phyloP scores from a whole-genome alignment of 1,140 invertebrate species.

The Triops cancriformis region DNA sequence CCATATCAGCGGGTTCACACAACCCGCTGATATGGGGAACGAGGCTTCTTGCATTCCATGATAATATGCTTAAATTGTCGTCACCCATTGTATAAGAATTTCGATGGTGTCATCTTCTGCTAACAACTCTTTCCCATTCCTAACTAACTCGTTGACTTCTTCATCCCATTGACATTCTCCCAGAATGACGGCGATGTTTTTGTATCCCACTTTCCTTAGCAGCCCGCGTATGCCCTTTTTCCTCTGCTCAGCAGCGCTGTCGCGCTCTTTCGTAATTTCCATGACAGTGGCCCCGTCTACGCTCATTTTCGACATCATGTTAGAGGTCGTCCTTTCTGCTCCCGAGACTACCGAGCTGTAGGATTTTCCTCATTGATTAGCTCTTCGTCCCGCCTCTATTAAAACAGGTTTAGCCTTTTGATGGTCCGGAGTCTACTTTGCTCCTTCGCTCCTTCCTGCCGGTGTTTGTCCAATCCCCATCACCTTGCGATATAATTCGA shows the following conservation, averaged over 20 bases:
- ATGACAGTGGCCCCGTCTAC: too few species aligned
- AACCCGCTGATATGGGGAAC: background rate
- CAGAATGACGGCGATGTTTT: too few species aligned
- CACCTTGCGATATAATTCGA: background rate
- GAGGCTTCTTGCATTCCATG: background rate
- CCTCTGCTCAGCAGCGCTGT: too few species aligned
- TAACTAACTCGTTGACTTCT: too few species aligned
- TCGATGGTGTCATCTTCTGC: background rate
- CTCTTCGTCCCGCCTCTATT: background rate
- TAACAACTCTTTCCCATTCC: too few species aligned
- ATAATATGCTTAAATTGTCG: background rate
- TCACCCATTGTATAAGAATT: background rate
- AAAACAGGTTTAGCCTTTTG: background rate
- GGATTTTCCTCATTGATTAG: background rate
- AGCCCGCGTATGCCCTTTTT: too few species aligned
- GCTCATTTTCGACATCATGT: too few species aligned
- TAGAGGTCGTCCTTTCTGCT: too few species aligned
- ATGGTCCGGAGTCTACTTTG: background rate
- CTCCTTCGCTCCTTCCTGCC: background rate
- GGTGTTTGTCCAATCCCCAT: background rate
- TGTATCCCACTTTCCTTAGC: too few species aligned
- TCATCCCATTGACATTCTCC: too few species aligned
- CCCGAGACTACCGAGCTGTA: too few species aligned
- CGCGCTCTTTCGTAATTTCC: too few species aligned
- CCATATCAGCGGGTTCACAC: background rate